A percentile compares a stretch with the other conserved stretches of the same genome.
phyloP scores from a whole-genome alignment of 2,113 vertebrate genomes.

The Pseudorectes ferrugineus region DNA sequence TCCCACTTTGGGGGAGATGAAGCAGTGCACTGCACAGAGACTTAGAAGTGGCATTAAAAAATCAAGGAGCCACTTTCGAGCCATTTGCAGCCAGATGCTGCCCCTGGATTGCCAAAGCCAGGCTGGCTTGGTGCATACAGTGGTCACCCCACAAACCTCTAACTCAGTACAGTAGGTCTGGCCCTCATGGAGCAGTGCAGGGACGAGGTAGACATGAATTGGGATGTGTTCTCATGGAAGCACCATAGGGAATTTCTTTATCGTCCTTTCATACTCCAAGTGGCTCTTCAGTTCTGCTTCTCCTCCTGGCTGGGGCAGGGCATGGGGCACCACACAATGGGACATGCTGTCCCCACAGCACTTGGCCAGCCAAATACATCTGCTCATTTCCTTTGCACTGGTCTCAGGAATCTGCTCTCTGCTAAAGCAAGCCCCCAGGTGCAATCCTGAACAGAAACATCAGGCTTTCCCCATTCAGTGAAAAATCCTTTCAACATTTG shows the following conservation, averaged over 20 bases:
- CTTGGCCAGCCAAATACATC: neutral
- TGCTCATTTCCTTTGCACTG: neutral
- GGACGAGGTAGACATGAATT: accelerated
- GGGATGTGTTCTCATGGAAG: neutral
- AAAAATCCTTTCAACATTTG: neutral
- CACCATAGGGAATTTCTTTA: neutral
- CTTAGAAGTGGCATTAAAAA: neutral
- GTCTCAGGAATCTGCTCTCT: neutral
- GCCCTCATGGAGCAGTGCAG: neutral
- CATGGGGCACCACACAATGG: accelerated
- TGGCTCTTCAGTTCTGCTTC: neutral
- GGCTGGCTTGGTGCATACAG: neutral
- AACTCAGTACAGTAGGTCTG: neutral
- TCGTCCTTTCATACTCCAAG: neutral
- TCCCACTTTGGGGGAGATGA: neutral
- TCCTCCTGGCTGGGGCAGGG: neutral
- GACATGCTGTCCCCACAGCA: neutral
- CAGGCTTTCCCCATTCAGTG: neutral
- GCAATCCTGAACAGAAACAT: neutral
- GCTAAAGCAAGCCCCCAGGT: neutral
- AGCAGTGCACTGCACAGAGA: neutral
- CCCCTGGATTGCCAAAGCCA: neutral
- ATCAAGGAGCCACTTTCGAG: neutral
- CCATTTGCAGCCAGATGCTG: neutral
- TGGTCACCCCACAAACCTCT: neutral